These are phyloP conservation scores for Thymelicus sylvestris DNA, from an alignment of 2,888 invertebrate species.

Conservation along the genomic window DNA sequence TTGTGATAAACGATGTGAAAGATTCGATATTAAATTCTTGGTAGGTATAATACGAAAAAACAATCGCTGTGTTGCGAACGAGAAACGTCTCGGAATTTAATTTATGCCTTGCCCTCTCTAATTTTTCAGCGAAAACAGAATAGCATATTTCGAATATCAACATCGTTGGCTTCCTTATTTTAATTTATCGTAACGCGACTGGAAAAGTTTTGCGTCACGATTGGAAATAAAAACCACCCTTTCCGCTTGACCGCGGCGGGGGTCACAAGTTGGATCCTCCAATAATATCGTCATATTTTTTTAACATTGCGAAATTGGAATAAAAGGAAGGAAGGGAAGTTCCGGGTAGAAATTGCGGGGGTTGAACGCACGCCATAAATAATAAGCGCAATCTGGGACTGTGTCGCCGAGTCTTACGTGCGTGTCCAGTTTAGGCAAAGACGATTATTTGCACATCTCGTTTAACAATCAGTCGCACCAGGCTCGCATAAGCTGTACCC, in stretches of 20 bases:
- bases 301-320: slow-evolving; percentile 79
- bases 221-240: slow-evolving; percentile 65
- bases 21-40: slow-evolving; percentile 45
- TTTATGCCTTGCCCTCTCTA: slow-evolving; percentile 54
- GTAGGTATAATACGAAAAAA: slow-evolving; percentile 47
- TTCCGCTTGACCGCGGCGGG: slow-evolving; percentile 70
- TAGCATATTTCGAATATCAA: slow-evolving; percentile 44
- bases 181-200: slow-evolving; percentile 46
- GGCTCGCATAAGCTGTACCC: background rate
- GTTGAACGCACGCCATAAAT: slow-evolving; percentile 76
- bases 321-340: slow-evolving; percentile 72
- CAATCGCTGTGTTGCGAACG: slow-evolving; percentile 46
- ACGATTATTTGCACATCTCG: slow-evolving; percentile 45
- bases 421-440: slow-evolving; percentile 44
- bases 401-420: slow-evolving; percentile 47
- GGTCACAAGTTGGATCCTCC: slow-evolving; percentile 70
- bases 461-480: slow-evolving; percentile 42
- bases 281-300: slow-evolving; percentile 84
- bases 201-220: slow-evolving; percentile 39
- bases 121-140: slow-evolving; percentile 43
- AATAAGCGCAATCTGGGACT: slow-evolving; percentile 79
- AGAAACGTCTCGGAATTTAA: slow-evolving; percentile 67
- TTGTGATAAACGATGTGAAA: slow-evolving; percentile 36
- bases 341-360: slow-evolving; percentile 75
- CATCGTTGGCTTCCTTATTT: slow-evolving; percentile 44